Base-by-base conservation (phyloP, 2,113 vertebrate species). In the Cyphomyrus discorhynchus region DNA sequence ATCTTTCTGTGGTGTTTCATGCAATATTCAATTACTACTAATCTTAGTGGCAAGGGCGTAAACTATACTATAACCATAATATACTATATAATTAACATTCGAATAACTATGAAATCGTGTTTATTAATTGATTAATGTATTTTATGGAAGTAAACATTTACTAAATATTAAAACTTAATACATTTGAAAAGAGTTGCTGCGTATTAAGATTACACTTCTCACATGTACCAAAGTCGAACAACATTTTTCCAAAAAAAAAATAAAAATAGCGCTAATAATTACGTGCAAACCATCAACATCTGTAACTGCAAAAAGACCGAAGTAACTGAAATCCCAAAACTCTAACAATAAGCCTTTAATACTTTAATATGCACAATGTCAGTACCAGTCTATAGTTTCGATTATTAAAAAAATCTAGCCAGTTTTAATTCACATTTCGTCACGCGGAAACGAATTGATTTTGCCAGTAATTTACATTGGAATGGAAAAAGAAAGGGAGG, bases 401-500 rank as follows among this genome's bases (percentile, higher is more conserved):
- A 53, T 53, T 53, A 17, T 19, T 19, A 19, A 50, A 56, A 53
- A 87, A 39, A 21, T 50, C 21, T 24, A 88, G 31, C 39, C 45
- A 50, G 58, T 35, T 77, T 46, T 49, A 17, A 35, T 27, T 49
- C 24, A 77, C 49, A 85, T n/a, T 85, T 85, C 83, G 39, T 47
- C 15, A 85, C 52, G 31, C 7, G 42, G 39, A 58, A 0, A 88
- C 4, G 7, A 45, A 62, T 42, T 88, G n/a, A 58, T 58, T 39
- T 66, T 4, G 19, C 3, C 85, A 49, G 82, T 92, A 49, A 93
- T 95, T 92, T 92, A 85, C 91, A 89, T 86, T 89, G 62, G 24
- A 70, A 45, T 42, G 46, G 80, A 86, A 86, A 87, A 15, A 24
- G 47, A 53, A 86, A n/a, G 15, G 74, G 88, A 90, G 92, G 13